phyloP scores from a whole-genome alignment of 2,888 invertebrate species.

The Coremacera marginata region DNA sequence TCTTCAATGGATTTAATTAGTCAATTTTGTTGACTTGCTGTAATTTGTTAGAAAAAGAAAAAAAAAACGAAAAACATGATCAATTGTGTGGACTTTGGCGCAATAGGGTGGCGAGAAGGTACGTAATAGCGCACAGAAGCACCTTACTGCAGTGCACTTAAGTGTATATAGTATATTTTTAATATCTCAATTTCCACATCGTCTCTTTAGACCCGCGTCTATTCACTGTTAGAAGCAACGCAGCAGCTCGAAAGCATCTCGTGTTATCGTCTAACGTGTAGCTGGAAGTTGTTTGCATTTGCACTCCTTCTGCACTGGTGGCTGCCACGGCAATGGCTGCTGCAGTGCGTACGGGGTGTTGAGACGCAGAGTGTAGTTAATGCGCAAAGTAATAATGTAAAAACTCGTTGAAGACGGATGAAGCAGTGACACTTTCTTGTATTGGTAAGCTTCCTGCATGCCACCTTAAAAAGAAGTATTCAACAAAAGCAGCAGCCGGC shows the following conservation, averaged over 20 bases:
- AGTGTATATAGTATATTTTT: background rate
- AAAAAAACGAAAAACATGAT: background rate
- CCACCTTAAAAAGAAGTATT: constrained; percentile 27
- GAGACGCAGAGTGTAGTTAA: constrained; percentile 54
- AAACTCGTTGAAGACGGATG: constrained; percentile 47
- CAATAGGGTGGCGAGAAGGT: background rate
- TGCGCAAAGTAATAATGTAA: constrained; percentile 64
- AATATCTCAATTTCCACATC: constrained; percentile 17
- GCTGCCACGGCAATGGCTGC: background rate
- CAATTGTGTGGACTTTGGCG: constrained; percentile 2
- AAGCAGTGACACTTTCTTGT: constrained; percentile 18
- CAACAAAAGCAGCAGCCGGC: constrained; percentile 45
- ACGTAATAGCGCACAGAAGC: constrained; percentile 9
- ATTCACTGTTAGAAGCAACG: background rate
- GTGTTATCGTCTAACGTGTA: constrained; percentile 64
- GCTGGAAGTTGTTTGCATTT: constrained; percentile 63
- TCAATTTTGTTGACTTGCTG: constrained; percentile 35
- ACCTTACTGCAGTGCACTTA: background rate
- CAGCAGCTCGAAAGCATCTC: constrained; percentile 51
- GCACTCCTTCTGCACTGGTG: constrained; percentile 55
- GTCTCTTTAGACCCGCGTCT: constrained; percentile 2
- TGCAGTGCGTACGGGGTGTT: background rate
- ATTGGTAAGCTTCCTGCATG: constrained; percentile 14
- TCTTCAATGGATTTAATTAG: constrained; percentile 38
- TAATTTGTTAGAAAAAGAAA: constrained; percentile 23